phyloP scores from a whole-genome alignment of 2,888 invertebrate species.

The Acrobeloides nanus region DNA sequence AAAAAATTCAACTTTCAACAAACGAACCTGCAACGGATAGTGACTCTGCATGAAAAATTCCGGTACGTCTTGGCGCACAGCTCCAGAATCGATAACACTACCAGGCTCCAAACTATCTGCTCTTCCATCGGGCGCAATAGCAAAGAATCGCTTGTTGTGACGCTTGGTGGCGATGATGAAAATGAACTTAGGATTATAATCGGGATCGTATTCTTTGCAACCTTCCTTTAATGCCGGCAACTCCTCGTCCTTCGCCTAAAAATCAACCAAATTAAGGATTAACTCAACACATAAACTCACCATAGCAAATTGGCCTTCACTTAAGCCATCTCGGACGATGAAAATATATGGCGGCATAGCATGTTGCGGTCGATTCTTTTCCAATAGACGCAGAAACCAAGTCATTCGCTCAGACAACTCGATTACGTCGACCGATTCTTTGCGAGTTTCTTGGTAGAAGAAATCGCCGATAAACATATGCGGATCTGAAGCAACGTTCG shows the following conservation, averaged over 20 bases:
- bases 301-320: conserved; percentile 29
- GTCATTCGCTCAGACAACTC: conserved; percentile 7
- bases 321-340: conserved; percentile 24
- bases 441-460: conserved; percentile 23
- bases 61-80: conserved; percentile 24
- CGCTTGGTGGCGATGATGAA: conserved; percentile 38
- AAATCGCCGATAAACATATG: conserved; percentile 22
- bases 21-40: conserved; percentile 22
- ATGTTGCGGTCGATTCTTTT: conserved; percentile 11
- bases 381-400: conserved; percentile 13
- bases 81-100: conserved; percentile 26
- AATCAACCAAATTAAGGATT: no score
- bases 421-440: conserved; percentile 5
- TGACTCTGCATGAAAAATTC: conserved; percentile 36
- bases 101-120: conserved; percentile 28
- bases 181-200: conserved; percentile 26
- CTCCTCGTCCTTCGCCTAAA: conserved; percentile 17
- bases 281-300: no score
- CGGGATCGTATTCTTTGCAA: conserved; percentile 4
- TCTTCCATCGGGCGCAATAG: conserved; percentile 5
- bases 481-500: conserved; percentile 14
- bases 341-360: conserved; percentile 11
- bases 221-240: conserved; percentile 15
- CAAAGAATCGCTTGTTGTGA: conserved; percentile 32
- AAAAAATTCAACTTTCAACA: neutral